Conservation (phyloP, 2,888 invertebrate genomes). For the Desoria tigrina region DNA sequence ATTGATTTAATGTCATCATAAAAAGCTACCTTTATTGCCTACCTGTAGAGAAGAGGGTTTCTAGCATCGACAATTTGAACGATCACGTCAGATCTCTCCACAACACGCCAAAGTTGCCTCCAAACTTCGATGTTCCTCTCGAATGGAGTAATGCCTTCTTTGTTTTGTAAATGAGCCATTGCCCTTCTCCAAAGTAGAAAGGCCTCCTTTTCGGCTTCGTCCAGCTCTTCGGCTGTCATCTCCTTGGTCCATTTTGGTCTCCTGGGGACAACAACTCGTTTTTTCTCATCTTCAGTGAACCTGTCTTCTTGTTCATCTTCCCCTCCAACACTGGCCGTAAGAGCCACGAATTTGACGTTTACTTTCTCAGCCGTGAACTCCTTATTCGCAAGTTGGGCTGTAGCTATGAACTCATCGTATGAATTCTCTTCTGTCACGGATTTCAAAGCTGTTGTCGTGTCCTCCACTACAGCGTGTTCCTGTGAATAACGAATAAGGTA, state of each 20-base stretch:
- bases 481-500: conserved; percentile 21
- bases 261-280: conserved; percentile 49
- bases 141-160: conserved; percentile 88
- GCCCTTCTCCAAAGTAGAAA: conserved; percentile 90
- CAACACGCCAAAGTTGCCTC: conserved; percentile 97
- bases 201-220: conserved; percentile 73
- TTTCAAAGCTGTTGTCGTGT: conserved; percentile 37
- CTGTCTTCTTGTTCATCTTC: conserved; percentile 59
- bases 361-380: conserved; percentile 85
- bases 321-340: conserved; percentile 64
- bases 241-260: conserved; percentile 77
- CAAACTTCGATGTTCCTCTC: conserved; percentile 97
- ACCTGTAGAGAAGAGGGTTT: conserved; percentile 87
- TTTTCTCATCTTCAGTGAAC: conserved; percentile 47
- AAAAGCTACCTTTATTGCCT: no score
- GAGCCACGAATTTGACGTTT: conserved; percentile 75
- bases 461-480: conserved; percentile 36
- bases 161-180: conserved; percentile 75
- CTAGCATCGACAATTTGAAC: conserved; percentile 95
- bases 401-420: conserved; percentile 92
- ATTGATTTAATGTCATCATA: no score
- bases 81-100: conserved; percentile 91
- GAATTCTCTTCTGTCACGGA: conserved; percentile 83
- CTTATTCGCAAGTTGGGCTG: conserved; percentile 89
- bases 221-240: conserved; percentile 77